Percentiles rank a stretch among this genome's conserved stretches.
These are phyloP conservation scores for Drosophila busckii DNA, from an alignment of 1,140 invertebrate species.

Conservation along the genomic window DNA sequence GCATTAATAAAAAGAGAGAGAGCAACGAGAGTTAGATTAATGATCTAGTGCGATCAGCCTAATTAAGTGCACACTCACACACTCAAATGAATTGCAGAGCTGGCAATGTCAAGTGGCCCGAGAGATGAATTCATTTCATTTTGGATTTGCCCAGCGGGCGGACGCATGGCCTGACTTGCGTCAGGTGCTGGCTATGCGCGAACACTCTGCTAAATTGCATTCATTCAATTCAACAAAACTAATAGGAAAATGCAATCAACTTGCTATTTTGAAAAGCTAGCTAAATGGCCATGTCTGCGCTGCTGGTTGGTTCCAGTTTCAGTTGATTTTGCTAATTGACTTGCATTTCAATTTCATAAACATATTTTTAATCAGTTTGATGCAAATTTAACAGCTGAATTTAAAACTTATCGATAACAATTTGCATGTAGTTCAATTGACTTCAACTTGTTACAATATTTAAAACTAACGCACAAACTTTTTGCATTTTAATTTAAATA, in stretches of 20 bases:
- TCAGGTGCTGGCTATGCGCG: slow-evolving; percentile 9
- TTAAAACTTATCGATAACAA: too few species aligned
- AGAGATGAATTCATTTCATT: slow-evolving; percentile 4
- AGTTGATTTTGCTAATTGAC: too few species aligned
- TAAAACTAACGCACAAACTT: too few species aligned
- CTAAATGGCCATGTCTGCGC: slow-evolving; percentile 22
- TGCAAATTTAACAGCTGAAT: too few species aligned
- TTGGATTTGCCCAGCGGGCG: slow-evolving; percentile 5
- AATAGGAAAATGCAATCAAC: slow-evolving; percentile 16
- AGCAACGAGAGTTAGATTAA: slow-evolving; percentile 35
- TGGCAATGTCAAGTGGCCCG: not conserved
- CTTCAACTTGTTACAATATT: too few species aligned
- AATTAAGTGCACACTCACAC: slow-evolving; percentile 18
- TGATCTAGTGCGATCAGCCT: slow-evolving; percentile 33
- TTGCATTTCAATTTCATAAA: too few species aligned
- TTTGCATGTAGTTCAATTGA: too few species aligned
- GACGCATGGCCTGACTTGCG: not conserved
- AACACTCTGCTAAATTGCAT: slow-evolving; percentile 51
- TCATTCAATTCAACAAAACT: slow-evolving; percentile 22
- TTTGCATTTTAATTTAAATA: too few species aligned
- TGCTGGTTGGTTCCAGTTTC: too few species aligned
- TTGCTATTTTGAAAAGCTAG: slow-evolving; percentile 1
- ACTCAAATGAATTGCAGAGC: slow-evolving; percentile 24
- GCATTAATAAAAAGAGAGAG: not conserved
- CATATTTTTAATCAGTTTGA: too few species aligned